Evolutionary conservation across 2,113 vertebrate genomes (phyloP).

Genomic region (Diadophis punctatus): DNA sequence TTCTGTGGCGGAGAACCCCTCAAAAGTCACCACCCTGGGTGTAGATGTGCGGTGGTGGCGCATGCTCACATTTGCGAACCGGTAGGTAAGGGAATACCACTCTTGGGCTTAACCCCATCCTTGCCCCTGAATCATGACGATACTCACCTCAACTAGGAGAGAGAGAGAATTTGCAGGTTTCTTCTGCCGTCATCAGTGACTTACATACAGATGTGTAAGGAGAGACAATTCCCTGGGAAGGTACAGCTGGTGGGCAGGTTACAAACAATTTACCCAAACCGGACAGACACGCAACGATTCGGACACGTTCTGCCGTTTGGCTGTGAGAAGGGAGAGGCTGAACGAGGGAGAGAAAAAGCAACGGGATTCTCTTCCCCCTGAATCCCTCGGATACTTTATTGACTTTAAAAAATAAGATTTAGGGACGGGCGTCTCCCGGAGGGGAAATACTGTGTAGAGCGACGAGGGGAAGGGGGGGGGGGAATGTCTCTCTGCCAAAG

Average conservation of each 20-base stretch:
- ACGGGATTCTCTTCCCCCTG: not conserved
- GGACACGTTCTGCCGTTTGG: not conserved
- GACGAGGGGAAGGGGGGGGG: not conserved
- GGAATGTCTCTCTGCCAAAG: conserved; percentile 12
- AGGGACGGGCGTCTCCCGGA: not conserved
- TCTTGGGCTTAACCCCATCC: not conserved
- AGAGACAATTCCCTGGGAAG: not conserved
- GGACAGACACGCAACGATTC: not conserved
- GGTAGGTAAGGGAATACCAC: no score
- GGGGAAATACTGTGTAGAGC: conserved; percentile 9
- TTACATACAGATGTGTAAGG: not conserved
- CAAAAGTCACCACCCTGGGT: no score
- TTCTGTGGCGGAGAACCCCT: not conserved
- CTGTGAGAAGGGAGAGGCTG: not conserved
- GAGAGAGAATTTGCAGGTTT: not conserved
- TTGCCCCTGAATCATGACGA: not conserved
- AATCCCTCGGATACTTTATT: not conserved
- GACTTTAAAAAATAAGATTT: conserved; percentile 8
- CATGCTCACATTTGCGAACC: no score
- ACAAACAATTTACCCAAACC: conserved; percentile 15
- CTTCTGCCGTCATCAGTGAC: not conserved
- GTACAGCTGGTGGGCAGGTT: not conserved
- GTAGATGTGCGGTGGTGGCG: no score
- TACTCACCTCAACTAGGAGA: not conserved
- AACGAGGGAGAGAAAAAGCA: not conserved